phyloP scores from a whole-genome alignment of 2,888 invertebrate species.

The Charanyca ferruginea region DNA sequence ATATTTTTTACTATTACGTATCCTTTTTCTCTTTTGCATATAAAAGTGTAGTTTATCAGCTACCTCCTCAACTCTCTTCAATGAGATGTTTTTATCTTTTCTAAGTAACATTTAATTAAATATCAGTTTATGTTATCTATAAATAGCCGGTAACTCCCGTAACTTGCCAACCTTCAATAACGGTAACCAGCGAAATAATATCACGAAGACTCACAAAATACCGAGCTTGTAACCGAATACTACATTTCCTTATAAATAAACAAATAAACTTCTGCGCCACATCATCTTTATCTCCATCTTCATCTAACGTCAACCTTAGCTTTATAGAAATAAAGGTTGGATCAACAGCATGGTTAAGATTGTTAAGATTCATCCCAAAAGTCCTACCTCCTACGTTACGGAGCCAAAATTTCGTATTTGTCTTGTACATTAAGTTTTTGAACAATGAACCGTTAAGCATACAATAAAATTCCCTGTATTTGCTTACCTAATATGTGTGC shows the following conservation, averaged over 20 bases:
- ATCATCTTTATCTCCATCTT: slow-evolving; percentile 19
- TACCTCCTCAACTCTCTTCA: background rate
- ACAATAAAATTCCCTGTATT: slow-evolving; percentile 69
- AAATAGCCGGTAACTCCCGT: slow-evolving; percentile 57
- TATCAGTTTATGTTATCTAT: slow-evolving; percentile 38
- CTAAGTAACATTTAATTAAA: slow-evolving; percentile 1
- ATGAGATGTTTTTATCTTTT: background rate
- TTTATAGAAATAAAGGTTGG: slow-evolving; percentile 27
- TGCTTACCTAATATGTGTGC: slow-evolving; percentile 55
- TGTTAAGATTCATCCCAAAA: slow-evolving; percentile 70
- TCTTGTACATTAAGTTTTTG: slow-evolving; percentile 80
- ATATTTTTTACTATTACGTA: too few relatives aligned
- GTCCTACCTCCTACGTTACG: slow-evolving; percentile 78
- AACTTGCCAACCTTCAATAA: slow-evolving; percentile 71
- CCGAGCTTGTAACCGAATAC: slow-evolving; percentile 82
- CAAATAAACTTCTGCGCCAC: slow-evolving; percentile 68
- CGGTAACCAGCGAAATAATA: slow-evolving; percentile 79
- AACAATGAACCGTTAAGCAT: slow-evolving; percentile 87
- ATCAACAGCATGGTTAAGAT: slow-evolving; percentile 50
- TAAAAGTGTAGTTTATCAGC: too few relatives aligned
- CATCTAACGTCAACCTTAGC: slow-evolving; percentile 58
- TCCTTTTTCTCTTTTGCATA: too few relatives aligned
- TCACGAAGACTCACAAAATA: slow-evolving; percentile 75
- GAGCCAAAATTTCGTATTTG: slow-evolving; percentile 83
- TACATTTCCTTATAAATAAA: slow-evolving; percentile 81